phyloP scores from a whole-genome alignment of 2,797 vertebrate species.

The Melanogrammus aeglefinus region DNA sequence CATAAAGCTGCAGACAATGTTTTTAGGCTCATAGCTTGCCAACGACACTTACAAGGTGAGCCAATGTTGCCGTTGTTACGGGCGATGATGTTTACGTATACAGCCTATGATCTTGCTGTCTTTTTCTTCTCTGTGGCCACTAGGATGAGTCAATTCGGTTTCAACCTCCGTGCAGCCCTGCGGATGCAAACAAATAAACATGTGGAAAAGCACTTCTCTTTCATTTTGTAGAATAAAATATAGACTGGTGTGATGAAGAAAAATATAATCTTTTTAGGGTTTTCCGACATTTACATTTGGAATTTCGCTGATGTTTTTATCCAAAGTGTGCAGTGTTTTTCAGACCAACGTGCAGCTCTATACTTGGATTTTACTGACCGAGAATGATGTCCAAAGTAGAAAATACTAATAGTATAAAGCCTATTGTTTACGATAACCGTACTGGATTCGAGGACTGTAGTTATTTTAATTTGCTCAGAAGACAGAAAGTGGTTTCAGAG shows the following conservation, averaged over 20 bases:
- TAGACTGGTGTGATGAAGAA: too few relatives aligned
- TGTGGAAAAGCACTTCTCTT: neutral
- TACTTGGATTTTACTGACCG: neutral
- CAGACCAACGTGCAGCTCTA: neutral
- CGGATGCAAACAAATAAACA: neutral
- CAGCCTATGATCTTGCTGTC: neutral
- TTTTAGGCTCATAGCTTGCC: conserved; percentile 35
- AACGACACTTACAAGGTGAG: conserved; percentile 30
- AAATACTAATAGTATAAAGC: neutral
- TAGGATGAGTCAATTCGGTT: neutral
- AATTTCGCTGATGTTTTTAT: too few relatives aligned
- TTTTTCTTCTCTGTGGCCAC: neutral
- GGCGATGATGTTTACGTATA: neutral
- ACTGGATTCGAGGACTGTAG: neutral
- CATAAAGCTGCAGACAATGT: conserved; percentile 7
- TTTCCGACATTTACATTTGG: too few relatives aligned
- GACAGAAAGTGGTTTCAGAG: neutral
- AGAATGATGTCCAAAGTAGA: neutral
- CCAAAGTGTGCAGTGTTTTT: too few relatives aligned
- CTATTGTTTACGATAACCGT: neutral
- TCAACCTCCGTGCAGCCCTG: neutral
- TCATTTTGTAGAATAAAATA: too few relatives aligned
- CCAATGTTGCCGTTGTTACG: conserved; percentile 24
- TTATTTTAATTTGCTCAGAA: neutral
- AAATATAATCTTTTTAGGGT: too few relatives aligned